Evolutionary conservation across 2,888 invertebrate species (phyloP), one percentile per base, ranked within the genome.

Genomic region (Rhingia campestris): DNA sequence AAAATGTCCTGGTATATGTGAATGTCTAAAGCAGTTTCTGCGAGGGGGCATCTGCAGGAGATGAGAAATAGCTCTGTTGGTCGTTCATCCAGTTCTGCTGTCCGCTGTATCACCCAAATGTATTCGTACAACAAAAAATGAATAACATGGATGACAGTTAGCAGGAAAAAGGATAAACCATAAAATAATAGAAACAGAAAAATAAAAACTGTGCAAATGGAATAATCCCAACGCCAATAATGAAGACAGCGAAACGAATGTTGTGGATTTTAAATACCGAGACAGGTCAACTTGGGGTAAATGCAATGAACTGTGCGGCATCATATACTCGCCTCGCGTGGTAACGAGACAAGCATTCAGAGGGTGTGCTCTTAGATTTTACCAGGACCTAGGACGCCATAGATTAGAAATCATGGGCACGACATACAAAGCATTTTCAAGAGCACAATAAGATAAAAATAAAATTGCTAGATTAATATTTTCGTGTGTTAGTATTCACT

Each of bases 271-370:
- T 51, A 58, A 45, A 49, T 54, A 63, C 45, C 67, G 80, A 76
- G 81, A 81, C 81, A 76, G 81, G 70, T 81, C 81, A 81, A 81
- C 76, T 76, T 66, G 39, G 81, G 70, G 81, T 70, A 58, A 76
- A 76, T 70, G 81, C 76, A 81, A 81, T 81, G 81, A 70, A 81
- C 70, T 76, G 64, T 61, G 41, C 59, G 70, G 45, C 45, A 58
- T 70, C 70, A 54, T 66, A 70, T 81, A 76, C 53, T 63, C 75
- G 75, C 75, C 64, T 63, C 4, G 6, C 30, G 49, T 43, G 76
- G 45, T 56, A 70, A 64, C 73, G 32, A 49, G 47, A 63, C 63
- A 75, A 45, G 41, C 64, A 73, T 66, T 69, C 39, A 76, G 22
- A 81, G 81, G 76, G 81, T 64, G 76, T 64, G 63, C 81, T 53